Percentiles rank a stretch among this genome's conserved stretches.
phyloP scores from a whole-genome alignment of 2,888 invertebrate genomes.

The Onchidella celtica region DNA sequence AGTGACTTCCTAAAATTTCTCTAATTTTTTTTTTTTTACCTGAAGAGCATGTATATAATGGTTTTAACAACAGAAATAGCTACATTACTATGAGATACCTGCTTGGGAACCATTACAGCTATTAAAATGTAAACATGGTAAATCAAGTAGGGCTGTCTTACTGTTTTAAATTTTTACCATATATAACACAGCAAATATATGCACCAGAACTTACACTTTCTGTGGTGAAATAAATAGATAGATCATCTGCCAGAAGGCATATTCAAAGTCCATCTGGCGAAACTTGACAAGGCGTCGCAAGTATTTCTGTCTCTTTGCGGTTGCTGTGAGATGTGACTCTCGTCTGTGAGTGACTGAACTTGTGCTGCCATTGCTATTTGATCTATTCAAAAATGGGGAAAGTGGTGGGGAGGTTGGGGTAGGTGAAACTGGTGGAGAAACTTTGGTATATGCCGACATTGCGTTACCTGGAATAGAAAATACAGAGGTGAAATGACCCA shows the following conservation, averaged over 20 bases:
- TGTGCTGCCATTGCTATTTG: constrained; percentile 49
- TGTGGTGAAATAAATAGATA: constrained; percentile 96
- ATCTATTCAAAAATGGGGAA: constrained; percentile 52
- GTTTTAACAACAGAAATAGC: too few species aligned
- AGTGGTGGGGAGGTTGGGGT: constrained; percentile 60
- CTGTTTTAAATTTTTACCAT: too few species aligned
- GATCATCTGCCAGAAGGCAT: constrained; percentile 99
- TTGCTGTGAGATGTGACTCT: constrained; percentile 84
- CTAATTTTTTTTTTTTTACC: too few species aligned
- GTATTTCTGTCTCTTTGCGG: constrained; percentile 86
- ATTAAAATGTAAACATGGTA: too few species aligned
- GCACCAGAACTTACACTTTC: constrained; percentile 86
- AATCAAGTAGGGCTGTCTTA: too few species aligned
- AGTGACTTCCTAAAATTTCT: too few species aligned
- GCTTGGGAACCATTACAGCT: too few species aligned
- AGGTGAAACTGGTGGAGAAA: constrained; percentile 73
- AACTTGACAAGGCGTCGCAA: constrained; percentile 87
- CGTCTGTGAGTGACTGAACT: constrained; percentile 38
- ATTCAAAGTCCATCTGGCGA: constrained; percentile 99
- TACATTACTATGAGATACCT: too few species aligned
- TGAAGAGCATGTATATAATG: too few species aligned
- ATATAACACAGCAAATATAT: too few species aligned
- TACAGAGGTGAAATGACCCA: too few species aligned
- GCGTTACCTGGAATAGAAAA: too few species aligned
- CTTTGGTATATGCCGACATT: constrained; percentile 60